phyloP scores from a whole-genome alignment of 2,113 vertebrate genomes.

The Heloderma charlesbogerti region DNA sequence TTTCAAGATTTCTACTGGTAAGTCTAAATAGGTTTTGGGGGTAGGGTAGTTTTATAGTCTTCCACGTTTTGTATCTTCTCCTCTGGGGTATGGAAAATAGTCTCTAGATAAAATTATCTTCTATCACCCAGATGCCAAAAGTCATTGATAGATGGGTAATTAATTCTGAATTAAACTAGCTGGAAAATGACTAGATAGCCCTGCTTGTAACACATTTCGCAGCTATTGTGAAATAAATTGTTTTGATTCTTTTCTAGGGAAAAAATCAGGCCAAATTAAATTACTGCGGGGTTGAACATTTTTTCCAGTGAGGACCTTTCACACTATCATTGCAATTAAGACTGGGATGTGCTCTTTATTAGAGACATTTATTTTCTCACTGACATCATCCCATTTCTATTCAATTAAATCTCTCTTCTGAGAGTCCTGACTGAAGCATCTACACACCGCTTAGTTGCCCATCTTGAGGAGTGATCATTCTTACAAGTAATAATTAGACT shows the following conservation, averaged over 20 bases:
- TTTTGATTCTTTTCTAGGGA: not conserved
- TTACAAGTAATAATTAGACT: not conserved
- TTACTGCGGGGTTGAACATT: not conserved
- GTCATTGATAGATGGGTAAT: not conserved
- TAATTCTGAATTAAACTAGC: constrained; percentile 20
- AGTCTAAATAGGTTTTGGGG: constrained; percentile 43
- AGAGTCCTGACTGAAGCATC: not conserved
- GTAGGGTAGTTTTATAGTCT: not conserved
- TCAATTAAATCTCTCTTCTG: not conserved
- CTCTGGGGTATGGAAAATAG: not conserved
- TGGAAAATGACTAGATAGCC: constrained; percentile 15
- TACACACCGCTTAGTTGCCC: not conserved
- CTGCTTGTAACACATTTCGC: not conserved
- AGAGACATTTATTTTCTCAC: not conserved
- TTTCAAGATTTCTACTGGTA: constrained; percentile 79
- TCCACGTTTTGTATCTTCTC: not conserved
- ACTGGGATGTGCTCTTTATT: not conserved
- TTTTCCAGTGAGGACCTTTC: constrained; percentile 26
- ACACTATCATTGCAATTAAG: constrained; percentile 1
- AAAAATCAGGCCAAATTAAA: not conserved
- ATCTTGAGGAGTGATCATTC: not conserved
- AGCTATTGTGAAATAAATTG: not conserved
- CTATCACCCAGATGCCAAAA: no score
- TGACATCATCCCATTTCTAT: not conserved
- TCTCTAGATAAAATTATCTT: no score